Base-by-base conservation (phyloP, 2,113 vertebrate species). In the Nyctibius bracteatus region DNA sequence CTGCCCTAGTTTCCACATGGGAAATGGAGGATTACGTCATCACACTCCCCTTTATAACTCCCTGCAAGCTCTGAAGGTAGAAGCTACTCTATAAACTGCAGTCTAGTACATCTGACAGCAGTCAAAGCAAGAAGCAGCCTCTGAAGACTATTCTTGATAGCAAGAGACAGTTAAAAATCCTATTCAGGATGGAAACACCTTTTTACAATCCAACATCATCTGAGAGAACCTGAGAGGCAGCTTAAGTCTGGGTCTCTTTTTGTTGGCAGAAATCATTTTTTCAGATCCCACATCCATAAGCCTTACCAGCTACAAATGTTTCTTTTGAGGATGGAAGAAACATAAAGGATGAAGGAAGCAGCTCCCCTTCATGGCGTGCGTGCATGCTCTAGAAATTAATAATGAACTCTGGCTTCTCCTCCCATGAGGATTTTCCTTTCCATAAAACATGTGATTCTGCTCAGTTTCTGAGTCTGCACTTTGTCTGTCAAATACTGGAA, bases 341-440 rank as follows among this genome's bases (percentile, higher is more conserved):
- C 67, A 47, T 1, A 8, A 81, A 25, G 35, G 28, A 51, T 23
- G 31, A 85, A 85, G 25, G 78, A 46, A 67, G 77, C n/a, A 79
- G 70, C 80, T 78, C 57, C 37, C 65, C 70, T 71, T 81, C 68
- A 59, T 23, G 57, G 92, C 30, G 5, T 84, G 94, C 73, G 8
- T 27, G 61, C 68, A 67, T 11, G 37, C 86, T 84, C 88, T 44
- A 79, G 57, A 92, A 94, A 96, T 86, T 86, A 84, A 96, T 81
- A 72, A 30, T 24, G 61, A 93, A 90, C 86, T 91, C 90, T 65
- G 83, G 44, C 90, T 95, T 94, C 90, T 93, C 83, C 90, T 93
- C 82, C 77, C 90, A 15, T 24, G 63, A 95, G 90, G 72, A 72
- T 93, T 93, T 81, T 81, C 80, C 67, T 73, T 74, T 19, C 83